Evolutionary conservation across 2,888 invertebrate species (phyloP).

Genomic region (Baronia brevicornis): DNA sequence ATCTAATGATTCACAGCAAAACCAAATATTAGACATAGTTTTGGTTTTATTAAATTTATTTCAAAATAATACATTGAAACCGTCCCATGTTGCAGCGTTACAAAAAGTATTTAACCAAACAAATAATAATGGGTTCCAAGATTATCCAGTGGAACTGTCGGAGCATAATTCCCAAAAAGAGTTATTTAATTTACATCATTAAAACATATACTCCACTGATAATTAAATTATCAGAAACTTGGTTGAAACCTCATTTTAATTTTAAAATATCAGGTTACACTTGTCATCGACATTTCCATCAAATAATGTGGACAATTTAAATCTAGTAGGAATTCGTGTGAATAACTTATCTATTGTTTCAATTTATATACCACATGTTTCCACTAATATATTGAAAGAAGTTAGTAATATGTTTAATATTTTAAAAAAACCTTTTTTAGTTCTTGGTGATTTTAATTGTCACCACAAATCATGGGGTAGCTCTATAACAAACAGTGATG

Average conservation of each 20-base stretch:
- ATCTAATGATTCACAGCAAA: conserved; percentile 1
- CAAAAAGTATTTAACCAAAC: not conserved
- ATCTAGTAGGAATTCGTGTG: not conserved
- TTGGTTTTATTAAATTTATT: not conserved
- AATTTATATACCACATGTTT: conserved; percentile 8
- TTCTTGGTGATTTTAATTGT: conserved; percentile 9
- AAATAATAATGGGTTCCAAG: conserved; percentile 5
- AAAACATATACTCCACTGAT: conserved; percentile 9
- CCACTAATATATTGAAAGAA: not conserved
- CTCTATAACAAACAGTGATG: conserved; percentile 1
- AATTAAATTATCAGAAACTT: conserved; percentile 17
- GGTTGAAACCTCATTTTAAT: conserved; percentile 15
- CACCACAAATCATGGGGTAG: conserved; percentile 9
- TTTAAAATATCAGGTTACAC: conserved; percentile 18
- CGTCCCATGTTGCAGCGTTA: conserved; percentile 10
- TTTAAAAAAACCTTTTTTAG: conserved; percentile 4
- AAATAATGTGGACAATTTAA: not conserved
- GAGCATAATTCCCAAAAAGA: conserved; percentile 5
- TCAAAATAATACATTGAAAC: conserved; percentile 3
- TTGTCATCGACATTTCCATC: conserved; percentile 18
- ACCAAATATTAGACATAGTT: conserved; percentile 1
- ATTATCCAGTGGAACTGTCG: conserved; percentile 6
- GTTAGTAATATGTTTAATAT: conserved; percentile 2
- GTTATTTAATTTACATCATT: conserved; percentile 8
- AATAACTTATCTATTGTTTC: not conserved